phyloP scores from a whole-genome alignment of 1,140 invertebrate species.

The Heliconius melpomene region DNA sequence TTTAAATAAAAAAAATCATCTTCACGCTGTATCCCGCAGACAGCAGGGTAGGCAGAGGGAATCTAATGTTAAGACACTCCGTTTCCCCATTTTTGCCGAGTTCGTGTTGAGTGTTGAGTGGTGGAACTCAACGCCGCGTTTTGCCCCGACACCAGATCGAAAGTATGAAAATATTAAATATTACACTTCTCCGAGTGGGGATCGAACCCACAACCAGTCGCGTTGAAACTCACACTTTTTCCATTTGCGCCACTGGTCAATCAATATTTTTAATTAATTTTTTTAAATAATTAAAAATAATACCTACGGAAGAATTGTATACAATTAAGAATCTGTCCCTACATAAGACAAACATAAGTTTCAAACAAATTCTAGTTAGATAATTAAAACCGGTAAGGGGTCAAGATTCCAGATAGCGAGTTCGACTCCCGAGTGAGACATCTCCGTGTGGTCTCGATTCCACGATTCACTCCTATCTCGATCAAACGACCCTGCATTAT shows the following conservation, averaged over 20 bases:
- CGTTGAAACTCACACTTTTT: too few species aligned
- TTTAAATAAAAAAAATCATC: too few species aligned
- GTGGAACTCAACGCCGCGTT: too few species aligned
- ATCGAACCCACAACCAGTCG: too few species aligned
- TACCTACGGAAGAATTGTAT: not conserved
- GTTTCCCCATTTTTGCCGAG: too few species aligned
- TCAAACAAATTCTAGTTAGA: constrained; percentile 58
- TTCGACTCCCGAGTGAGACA: constrained; percentile 68
- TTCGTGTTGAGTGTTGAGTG: too few species aligned
- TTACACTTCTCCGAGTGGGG: too few species aligned
- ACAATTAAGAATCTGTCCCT: constrained; percentile 21
- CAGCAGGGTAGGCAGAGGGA: too few species aligned
- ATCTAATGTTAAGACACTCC: too few species aligned
- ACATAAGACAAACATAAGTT: constrained; percentile 23
- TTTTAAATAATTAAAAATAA: not conserved
- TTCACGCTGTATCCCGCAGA: too few species aligned
- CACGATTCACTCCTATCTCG: constrained; percentile 62
- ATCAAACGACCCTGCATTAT: constrained; percentile 58
- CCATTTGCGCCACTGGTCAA: accelerated
- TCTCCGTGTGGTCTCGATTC: constrained; percentile 69
- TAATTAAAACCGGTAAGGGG: constrained; percentile 67
- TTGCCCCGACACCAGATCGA: too few species aligned
- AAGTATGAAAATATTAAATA: too few species aligned
- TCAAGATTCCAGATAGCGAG: constrained; percentile 63
- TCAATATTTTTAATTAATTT: not conserved